Base-by-base conservation (phyloP, 2,113 vertebrate genomes). In the Holacanthus passer region DNA sequence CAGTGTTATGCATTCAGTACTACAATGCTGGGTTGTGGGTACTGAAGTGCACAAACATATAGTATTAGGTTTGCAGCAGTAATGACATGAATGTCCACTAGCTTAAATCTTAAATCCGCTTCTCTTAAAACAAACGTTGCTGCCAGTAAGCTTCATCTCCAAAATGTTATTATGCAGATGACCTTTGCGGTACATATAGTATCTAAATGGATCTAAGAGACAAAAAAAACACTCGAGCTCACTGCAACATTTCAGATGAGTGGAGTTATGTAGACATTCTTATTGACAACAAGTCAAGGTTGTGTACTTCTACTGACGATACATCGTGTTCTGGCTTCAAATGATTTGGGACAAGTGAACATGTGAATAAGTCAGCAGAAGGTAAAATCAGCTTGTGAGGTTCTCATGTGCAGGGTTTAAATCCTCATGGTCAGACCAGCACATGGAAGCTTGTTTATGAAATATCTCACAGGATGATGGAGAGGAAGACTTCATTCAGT, bases 341-440 rank as follows among this genome's bases (percentile, higher is more conserved):
- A 83, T 58, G 31, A 66, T 72, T 50, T 16, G 17, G 63, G 47
- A 52, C 43, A 24, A n/a, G 8, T 12, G 16, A 56, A 27, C 56
- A 69, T 69, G 22, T 76, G 59, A 80, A 77, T 31, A 67, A 7
- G 47, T 72, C 16, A 62, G 53, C 37, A n/a, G 37, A 37, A 19
- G 2, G 35, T 6, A 68, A 70, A 66, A 78, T 37, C 20, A 17
- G 6, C 32, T 37, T 37, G 20, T 55, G 1, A 52, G 32, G 31
- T 66, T 67, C 45, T 55, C 29, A 39, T 63, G 10, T 35, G 56
- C 48, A 22, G 53, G 31, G 69, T 58, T 56, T 64, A 45, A 78
- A 73, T 55, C 52, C 52, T 66, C 20, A 3, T 31, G 13, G n/a
- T 43, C 3, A 8, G 4, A 31, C 16, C 22, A 27, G 17, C 37